These are phyloP conservation scores for Philotrypesis tridentata DNA, from an alignment of 1,140 invertebrate species.

Conservation along the genomic window DNA sequence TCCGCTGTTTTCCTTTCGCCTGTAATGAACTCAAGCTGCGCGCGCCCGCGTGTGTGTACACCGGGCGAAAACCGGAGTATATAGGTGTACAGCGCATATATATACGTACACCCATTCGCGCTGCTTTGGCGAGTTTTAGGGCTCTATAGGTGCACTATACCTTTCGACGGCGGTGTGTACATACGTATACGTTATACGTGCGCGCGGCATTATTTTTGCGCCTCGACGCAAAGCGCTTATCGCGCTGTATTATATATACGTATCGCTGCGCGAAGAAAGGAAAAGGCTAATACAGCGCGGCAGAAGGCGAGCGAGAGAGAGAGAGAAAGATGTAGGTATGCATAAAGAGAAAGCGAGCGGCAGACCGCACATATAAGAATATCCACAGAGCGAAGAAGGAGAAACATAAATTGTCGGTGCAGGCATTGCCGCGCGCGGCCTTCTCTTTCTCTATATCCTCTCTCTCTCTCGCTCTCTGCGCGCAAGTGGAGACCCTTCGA, in stretches of 20 bases:
- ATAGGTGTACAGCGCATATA: too few species aligned
- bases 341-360: slow-evolving; percentile 7
- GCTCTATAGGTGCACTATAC: too few species aligned
- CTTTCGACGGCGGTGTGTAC: too few species aligned
- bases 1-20: neutral
- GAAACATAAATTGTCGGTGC: slow-evolving; percentile 27
- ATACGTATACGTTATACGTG: too few species aligned
- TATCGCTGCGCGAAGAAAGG: neutral
- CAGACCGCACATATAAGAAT: neutral
- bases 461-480: too few species aligned
- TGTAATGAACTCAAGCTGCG: neutral
- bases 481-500: slow-evolving; percentile 22
- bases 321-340: neutral
- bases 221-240: too few species aligned
- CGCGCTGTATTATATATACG: too few species aligned
- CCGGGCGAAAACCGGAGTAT: neutral
- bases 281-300: neutral
- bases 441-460: neutral
- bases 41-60: too few species aligned
- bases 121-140: too few species aligned
- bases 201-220: too few species aligned
- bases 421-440: neutral
- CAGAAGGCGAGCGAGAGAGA: neutral
- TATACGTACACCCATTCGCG: too few species aligned
- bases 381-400: too few species aligned